A percentile compares a stretch with the other conserved stretches of the same genome.
Evolutionary conservation across 2,888 invertebrate species (phyloP).

Genomic region (Caenorhabditis zanzibari): DNA sequence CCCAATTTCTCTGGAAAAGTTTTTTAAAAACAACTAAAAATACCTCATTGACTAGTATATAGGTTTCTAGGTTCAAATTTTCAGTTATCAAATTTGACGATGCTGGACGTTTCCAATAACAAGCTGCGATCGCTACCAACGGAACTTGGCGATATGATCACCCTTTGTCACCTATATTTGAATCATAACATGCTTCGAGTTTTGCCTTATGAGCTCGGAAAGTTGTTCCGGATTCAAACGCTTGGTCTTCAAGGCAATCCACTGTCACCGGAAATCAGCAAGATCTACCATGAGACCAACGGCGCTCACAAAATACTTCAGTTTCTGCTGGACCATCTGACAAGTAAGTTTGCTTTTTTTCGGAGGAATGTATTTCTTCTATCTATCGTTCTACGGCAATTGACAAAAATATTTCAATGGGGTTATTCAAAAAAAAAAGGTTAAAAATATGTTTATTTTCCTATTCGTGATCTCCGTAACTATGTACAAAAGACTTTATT

Average conservation of each 20-base stretch:
- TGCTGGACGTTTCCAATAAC: slow-evolving; percentile 95
- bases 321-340: slow-evolving; percentile 95
- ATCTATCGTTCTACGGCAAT: too few species aligned
- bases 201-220: slow-evolving; percentile 97
- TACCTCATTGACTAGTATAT: too few species aligned
- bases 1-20: neutral
- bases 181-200: slow-evolving; percentile 95
- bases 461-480: too few species aligned
- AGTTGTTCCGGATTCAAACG: slow-evolving; percentile 95
- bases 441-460: too few species aligned
- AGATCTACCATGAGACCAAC: slow-evolving; percentile 93
- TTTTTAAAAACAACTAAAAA: neutral
- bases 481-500: too few species aligned
- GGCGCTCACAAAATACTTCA: slow-evolving; percentile 95
- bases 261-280: slow-evolving; percentile 93
- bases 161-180: slow-evolving; percentile 94
- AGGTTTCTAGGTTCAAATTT: too few species aligned
- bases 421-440: too few species aligned
- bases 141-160: slow-evolving; percentile 96
- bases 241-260: slow-evolving; percentile 93
- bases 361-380: slow-evolving; percentile 7
- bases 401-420: too few species aligned
- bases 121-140: slow-evolving; percentile 95
- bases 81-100: slow-evolving; percentile 89
- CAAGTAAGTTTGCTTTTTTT: slow-evolving; percentile 87